A percentile compares a stretch with the other conserved stretches of the same genome.
Conservation (phyloP, 2,113 vertebrate species). For the Cyphomyrus plagiostoma region DNA sequence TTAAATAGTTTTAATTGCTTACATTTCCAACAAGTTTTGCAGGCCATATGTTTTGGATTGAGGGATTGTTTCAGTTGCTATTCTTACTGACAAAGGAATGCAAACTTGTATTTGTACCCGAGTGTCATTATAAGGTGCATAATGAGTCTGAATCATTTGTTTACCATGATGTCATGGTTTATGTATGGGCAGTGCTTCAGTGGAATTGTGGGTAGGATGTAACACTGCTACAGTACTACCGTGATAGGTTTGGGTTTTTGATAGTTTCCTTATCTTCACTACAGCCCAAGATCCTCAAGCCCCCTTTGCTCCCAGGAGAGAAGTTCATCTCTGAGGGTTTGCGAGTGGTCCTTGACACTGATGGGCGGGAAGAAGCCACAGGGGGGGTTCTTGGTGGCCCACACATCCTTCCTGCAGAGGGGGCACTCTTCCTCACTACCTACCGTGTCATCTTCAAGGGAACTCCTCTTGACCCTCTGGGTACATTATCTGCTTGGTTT, state of each 20-base stretch:
- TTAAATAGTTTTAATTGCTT: conserved; percentile 3
- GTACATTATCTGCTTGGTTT: conserved; percentile 49
- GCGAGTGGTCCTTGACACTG: conserved; percentile 86
- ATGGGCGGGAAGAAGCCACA: conserved; percentile 88
- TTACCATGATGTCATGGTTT: conserved; percentile 2
- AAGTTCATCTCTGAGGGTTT: conserved; percentile 89
- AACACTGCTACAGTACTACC: background rate
- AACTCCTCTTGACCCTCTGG: conserved; percentile 86
- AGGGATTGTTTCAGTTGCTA: background rate
- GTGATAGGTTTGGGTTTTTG: background rate
- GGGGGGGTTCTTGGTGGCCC: conserved; percentile 88
- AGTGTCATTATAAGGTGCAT: background rate
- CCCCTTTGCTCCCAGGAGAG: conserved; percentile 85
- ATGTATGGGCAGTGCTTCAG: background rate
- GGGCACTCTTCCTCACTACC: conserved; percentile 91
- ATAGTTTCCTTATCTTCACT: background rate
- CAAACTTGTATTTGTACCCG: background rate
- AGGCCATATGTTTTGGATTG: conserved; percentile 15
- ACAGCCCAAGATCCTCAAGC: conserved; percentile 93
- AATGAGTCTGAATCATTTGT: background rate
- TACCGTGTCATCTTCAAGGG: conserved; percentile 97
- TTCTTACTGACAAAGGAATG: background rate
- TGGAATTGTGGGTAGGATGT: conserved; percentile 1
- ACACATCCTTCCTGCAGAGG: conserved; percentile 94
- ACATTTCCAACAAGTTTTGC: background rate